Base-by-base conservation (phyloP, 2,797 vertebrate species). In the Megaceryle alcyon region DNA sequence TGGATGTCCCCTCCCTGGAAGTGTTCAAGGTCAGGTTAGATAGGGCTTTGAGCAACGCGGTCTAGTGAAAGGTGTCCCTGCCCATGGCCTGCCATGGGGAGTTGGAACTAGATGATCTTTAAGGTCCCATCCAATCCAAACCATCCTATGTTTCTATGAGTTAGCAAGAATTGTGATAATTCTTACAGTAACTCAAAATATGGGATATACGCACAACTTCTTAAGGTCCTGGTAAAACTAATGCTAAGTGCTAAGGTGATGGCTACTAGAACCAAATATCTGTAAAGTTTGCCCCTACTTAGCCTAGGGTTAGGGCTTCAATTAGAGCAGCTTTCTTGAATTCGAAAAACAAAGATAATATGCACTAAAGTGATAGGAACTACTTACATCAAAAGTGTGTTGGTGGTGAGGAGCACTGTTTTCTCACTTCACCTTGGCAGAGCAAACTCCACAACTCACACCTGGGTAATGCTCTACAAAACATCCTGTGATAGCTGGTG, bases 401-500 rank as follows among this genome's bases (percentile, higher is more conserved):
- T 0, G 0, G 28, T 51, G n/a, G 14, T 3, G 9, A 18, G 31
- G 6, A 51, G 39, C 7, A 3, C 12, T 28, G 20, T 1, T 48
- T 83, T 83, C 56, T 83, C 23, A 29, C 4, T 59, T 53, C 41
- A 14, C 10, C n/a, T 21, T 12, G 7, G 16, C 48, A 46, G 59
- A 61, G 31, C 7, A 14, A 78, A 61, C 18, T 22, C 20, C 49
- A 13, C 20, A 33, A 19, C 33, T n/a, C 41, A 31, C 23, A 35
- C 33, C 17, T 20, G 26, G 14, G 14, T 43, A 59, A 43, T 2
- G 1, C 33, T 31, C 3, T 6, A 46, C 26, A 29, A 57, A 73
- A n/a, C 0, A 1, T 21, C 15, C 29, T 7, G 21, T 13, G 17
- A 16, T 5, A 23, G 53, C 53, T 25, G 26, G 26, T 1, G 2